A percentile compares a stretch with the other conserved stretches of the same genome.
Conservation (phyloP, 2,888 invertebrate species). For the Apamea sordens region DNA sequence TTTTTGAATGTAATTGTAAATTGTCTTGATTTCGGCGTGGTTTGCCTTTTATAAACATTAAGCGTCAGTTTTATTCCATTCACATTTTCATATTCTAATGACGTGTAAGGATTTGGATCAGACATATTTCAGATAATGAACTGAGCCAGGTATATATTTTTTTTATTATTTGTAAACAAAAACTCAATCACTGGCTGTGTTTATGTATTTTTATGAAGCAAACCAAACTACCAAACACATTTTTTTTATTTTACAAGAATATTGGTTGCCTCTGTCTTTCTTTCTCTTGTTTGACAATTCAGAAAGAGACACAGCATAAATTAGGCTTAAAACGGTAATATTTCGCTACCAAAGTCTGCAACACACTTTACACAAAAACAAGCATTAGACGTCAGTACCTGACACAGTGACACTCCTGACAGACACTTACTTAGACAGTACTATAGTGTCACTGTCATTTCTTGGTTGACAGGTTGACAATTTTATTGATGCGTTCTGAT, state of each 20-base stretch:
- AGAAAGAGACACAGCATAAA: conserved; percentile 21
- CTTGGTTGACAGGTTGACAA: neutral
- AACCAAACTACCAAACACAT: neutral
- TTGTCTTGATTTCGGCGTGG: conserved; percentile 78
- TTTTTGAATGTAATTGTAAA: conserved; percentile 84
- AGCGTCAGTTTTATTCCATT: conserved; percentile 82
- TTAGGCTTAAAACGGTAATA: neutral
- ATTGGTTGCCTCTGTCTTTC: conserved; percentile 20
- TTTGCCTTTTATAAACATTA: conserved; percentile 74
- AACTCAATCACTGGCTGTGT: neutral
- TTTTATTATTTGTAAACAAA: neutral
- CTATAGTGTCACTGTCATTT: neutral
- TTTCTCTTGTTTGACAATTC: neutral
- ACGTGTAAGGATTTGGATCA: conserved; percentile 40
- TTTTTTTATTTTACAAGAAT: neutral
- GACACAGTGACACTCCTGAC: too few relatives aligned
- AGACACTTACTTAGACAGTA: too few relatives aligned
- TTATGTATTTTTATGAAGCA: neutral
- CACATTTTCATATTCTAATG: conserved; percentile 81
- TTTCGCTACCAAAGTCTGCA: neutral
- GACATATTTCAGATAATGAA: conserved; percentile 18
- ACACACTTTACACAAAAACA: neutral
- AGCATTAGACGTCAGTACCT: neutral
- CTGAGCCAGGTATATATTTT: neutral
- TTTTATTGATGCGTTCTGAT: conserved; percentile 3